Base-by-base conservation (phyloP, 2,888 invertebrate genomes). In the Ethmia dodecea region DNA sequence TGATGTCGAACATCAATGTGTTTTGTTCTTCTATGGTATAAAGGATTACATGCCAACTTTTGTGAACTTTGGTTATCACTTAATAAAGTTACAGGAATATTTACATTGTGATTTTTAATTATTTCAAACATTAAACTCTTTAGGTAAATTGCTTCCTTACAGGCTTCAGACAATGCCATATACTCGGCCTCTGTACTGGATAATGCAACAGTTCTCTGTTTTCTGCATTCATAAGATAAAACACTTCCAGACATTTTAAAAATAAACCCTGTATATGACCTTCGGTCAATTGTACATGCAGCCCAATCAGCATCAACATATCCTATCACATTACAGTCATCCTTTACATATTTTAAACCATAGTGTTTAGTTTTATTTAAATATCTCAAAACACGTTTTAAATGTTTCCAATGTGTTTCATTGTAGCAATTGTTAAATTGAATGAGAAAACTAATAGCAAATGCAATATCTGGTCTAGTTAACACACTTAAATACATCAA, bases 401-500 rank as follows among this genome's bases (percentile, higher is more conserved):
- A 15, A 43, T 45, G 28, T 11, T 33, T 38, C 42, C 46, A 49
- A 33, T 49, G 49, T 9, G n/a, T 27, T 9, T 38, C 13, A 35
- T 28, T 26, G 34, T 26, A 42, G 10, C 38, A 37, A 22, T 42
- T 45, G 39, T 47, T 47, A 28, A 28, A 49, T 27, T 46, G 44
- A 16, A 41, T 46, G 3, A 45, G 20, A 26, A 28, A 47, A 32
- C 34, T 32, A 6, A 43, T 35, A 28, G 26, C 11, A 13, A 26
- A 39, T 18, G 35, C 11, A 20, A 35, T 38, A 14, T 38, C 38
- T 28, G 38, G 38, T 16, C 35, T 28, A 2, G 34, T 34, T 2
- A 28, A n/a, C 4, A 34, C n/a, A 8, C 31, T 31, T 9, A 35
- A 26, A 13, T 26, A 35, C 31, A 35, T 35, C 10, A 35, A 16